Conservation (phyloP, 1,140 invertebrate species). For the Holotrichia oblita region DNA sequence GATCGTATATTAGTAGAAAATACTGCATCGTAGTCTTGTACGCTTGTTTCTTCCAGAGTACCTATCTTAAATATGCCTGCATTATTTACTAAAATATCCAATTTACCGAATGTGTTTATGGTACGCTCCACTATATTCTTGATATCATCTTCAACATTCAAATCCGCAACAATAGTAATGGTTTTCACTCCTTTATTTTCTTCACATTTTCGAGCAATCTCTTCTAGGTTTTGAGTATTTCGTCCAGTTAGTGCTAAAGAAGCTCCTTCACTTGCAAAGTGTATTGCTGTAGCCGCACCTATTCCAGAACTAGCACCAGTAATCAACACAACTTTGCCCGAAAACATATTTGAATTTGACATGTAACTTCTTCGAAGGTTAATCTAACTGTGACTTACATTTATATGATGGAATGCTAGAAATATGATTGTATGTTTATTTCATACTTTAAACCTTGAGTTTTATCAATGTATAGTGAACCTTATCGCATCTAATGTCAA, state of each 20-base stretch:
- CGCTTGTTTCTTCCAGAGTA: too few species aligned
- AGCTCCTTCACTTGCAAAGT: slow-evolving; percentile 78
- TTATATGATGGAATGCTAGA: too few species aligned
- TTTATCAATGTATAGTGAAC: too few species aligned
- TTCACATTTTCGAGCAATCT: slow-evolving; percentile 71
- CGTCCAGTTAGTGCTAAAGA: slow-evolving; percentile 77
- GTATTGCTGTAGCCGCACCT: slow-evolving; percentile 80
- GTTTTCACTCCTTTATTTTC: slow-evolving; percentile 47
- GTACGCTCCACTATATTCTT: slow-evolving; percentile 70
- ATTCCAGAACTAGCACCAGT: slow-evolving; percentile 89
- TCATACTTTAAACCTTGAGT: too few species aligned
- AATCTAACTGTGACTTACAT: too few species aligned
- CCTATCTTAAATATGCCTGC: slow-evolving; percentile 65
- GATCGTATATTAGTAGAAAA: too few species aligned
- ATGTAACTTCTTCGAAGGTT: too few species aligned
- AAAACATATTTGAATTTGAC: too few species aligned
- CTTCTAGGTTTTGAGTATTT: slow-evolving; percentile 74
- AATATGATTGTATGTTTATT: too few species aligned
- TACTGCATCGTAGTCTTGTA: too few species aligned
- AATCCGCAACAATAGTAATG: slow-evolving; percentile 65
- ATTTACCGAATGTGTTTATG: slow-evolving; percentile 68
- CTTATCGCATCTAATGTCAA: too few species aligned
- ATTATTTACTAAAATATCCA: slow-evolving; percentile 81
- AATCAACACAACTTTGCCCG: slow-evolving; percentile 63
- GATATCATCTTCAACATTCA: slow-evolving; percentile 70